Conservation (phyloP, 2,113 vertebrate species). For the Oryctolagus cuniculus region DNA sequence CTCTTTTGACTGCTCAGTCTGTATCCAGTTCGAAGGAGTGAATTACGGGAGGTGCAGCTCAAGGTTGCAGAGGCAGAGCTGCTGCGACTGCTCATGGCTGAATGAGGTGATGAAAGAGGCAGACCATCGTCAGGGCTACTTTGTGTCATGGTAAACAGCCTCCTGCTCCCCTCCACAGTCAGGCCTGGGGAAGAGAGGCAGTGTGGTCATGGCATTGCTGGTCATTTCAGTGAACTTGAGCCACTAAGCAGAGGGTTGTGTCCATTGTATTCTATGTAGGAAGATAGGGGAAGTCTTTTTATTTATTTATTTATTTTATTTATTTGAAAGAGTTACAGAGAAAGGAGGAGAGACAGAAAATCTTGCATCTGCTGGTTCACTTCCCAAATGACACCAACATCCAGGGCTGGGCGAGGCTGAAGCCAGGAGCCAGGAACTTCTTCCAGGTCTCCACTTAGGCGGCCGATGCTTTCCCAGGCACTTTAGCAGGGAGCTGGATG, state of each 20-base stretch:
- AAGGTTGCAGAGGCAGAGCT: neutral
- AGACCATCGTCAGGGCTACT: fast-evolving
- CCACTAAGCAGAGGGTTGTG: neutral
- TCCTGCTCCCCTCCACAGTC: too few species aligned
- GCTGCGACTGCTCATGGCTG: neutral
- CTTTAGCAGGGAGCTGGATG: too few species aligned
- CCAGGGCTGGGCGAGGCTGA: too few species aligned
- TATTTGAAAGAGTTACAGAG: too few species aligned
- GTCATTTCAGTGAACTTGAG: neutral
- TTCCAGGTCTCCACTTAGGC: too few species aligned
- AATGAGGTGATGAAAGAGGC: neutral
- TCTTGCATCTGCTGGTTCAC: too few species aligned
- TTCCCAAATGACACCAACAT: too few species aligned
- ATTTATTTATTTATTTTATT: too few species aligned
- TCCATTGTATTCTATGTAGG: neutral
- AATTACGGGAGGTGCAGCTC: neutral
- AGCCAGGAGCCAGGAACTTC: too few species aligned
- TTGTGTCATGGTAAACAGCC: too few species aligned
- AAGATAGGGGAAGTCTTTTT: neutral
- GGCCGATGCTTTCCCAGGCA: too few species aligned
- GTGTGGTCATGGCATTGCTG: fast-evolving
- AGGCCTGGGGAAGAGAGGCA: neutral
- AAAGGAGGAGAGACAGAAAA: too few species aligned
- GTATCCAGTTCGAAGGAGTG: neutral
- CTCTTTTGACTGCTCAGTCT: neutral